Evolutionary conservation across 2,888 invertebrate species (phyloP).

Genomic region (Microdon myrmicae): DNA sequence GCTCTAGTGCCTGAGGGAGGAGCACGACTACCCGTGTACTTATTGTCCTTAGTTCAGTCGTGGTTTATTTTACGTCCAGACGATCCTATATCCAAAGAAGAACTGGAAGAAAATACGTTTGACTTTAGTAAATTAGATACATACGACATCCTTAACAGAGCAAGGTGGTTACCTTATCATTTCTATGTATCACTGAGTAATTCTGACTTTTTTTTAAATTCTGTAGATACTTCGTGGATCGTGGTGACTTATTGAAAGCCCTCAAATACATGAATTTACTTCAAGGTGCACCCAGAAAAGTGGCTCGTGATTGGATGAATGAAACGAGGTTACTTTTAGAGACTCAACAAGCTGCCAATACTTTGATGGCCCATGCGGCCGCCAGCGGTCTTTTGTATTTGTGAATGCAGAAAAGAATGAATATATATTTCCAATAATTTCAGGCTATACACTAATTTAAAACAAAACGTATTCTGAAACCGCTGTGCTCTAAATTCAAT

Average conservation of each 20-base stretch:
- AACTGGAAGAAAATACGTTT: conserved; percentile 77
- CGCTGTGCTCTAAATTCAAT: too few relatives aligned
- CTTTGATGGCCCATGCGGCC: conserved; percentile 88
- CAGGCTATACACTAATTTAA: too few relatives aligned
- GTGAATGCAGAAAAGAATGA: conserved; percentile 61
- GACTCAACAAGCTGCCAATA: conserved; percentile 89
- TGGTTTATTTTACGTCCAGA: conserved; percentile 77
- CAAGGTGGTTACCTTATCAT: conserved; percentile 71
- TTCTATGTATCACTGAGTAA: background rate
- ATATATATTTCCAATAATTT: too few relatives aligned
- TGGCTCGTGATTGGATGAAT: conserved; percentile 88
- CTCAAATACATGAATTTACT: conserved; percentile 87
- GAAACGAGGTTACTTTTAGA: conserved; percentile 86
- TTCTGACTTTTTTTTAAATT: background rate
- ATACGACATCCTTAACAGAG: conserved; percentile 88
- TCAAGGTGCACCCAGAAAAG: conserved; percentile 85
- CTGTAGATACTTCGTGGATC: conserved; percentile 83
- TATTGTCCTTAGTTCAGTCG: conserved; percentile 92
- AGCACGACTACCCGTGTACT: conserved; percentile 83
- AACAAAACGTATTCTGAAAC: too few relatives aligned
- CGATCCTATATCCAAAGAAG: conserved; percentile 77
- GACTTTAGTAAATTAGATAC: conserved; percentile 82
- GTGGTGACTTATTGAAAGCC: conserved; percentile 87
- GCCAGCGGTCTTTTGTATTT: conserved; percentile 71
- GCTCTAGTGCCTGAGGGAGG: conserved; percentile 89